phyloP scores from a whole-genome alignment of 1,140 invertebrate genomes.

The Coptotermes formosanus region DNA sequence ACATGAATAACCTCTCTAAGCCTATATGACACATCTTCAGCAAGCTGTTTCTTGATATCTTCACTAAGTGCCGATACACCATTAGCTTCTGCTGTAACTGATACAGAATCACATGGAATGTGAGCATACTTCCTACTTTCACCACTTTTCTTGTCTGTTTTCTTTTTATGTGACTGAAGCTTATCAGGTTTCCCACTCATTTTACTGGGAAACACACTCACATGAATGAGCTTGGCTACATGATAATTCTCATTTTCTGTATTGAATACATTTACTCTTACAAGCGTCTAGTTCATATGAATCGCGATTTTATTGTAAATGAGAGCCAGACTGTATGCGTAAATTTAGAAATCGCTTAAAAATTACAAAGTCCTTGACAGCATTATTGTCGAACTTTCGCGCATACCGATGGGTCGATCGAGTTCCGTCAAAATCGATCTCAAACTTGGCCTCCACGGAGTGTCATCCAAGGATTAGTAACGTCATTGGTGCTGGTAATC shows the following conservation, averaged over 20 bases:
- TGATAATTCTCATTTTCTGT: background rate
- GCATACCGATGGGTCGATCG: background rate
- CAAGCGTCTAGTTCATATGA: background rate
- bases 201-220: background rate
- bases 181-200: conserved; percentile 18
- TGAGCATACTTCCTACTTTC: conserved; percentile 22
- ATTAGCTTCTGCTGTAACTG: background rate
- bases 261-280: background rate
- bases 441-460: background rate
- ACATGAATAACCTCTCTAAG: conserved; percentile 26
- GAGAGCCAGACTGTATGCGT: background rate
- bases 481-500: no score
- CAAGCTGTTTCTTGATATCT: conserved; percentile 9
- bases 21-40: conserved; percentile 25
- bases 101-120: conserved; percentile 5
- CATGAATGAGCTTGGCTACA: background rate
- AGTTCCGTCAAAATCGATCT: background rate
- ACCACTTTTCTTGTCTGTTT: background rate
- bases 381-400: background rate
- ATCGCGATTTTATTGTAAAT: background rate
- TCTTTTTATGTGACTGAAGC: conserved; percentile 7
- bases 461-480: no score
- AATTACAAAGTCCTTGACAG: background rate
- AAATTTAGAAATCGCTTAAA: background rate
- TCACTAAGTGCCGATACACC: conserved; percentile 4